Conservation (phyloP, 2,113 vertebrate genomes). For the Poeciliopsis turrubarensis region DNA sequence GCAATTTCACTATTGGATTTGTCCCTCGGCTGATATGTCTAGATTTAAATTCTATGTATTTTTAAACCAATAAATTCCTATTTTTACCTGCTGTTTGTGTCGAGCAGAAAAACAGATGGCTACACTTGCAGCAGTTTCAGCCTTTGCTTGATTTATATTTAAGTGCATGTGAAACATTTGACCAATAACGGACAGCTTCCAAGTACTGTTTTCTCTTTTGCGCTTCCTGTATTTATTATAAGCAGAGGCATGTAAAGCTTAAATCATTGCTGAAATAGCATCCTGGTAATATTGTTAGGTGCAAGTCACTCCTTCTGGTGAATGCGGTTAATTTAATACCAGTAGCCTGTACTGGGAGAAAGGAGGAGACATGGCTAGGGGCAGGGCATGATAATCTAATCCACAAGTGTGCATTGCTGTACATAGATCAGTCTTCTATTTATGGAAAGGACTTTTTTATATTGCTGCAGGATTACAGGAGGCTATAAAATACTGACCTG, state of each 20-base stretch:
- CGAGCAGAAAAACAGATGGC: slow-evolving; percentile 34
- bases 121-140: slow-evolving; percentile 15
- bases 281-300: slow-evolving; percentile 71
- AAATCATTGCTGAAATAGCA: slow-evolving; percentile 63
- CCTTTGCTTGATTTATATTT: slow-evolving; percentile 42
- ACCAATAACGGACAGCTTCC: slow-evolving; percentile 30
- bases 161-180: slow-evolving; percentile 57
- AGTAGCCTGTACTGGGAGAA: slow-evolving; percentile 49
- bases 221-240: slow-evolving; percentile 73
- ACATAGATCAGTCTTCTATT: slow-evolving; percentile 60
- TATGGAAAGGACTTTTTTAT: slow-evolving; percentile 30
- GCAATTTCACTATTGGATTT: slow-evolving; percentile 59
- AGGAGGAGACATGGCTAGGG: slow-evolving; percentile 43
- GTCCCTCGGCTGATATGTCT: slow-evolving; percentile 36
- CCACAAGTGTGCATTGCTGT: slow-evolving; percentile 57
- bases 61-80: slow-evolving; percentile 50
- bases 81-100: slow-evolving; percentile 26
- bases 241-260: slow-evolving; percentile 62
- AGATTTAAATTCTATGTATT: slow-evolving; percentile 42
- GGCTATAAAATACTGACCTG: background rate
- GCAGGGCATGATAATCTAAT: slow-evolving; percentile 67
- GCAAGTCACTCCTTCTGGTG: slow-evolving; percentile 62
- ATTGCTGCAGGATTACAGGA: background rate
- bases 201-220: slow-evolving; percentile 29
- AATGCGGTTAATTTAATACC: slow-evolving; percentile 70